Evolutionary conservation across 1,140 invertebrate species (phyloP).

Genomic region (Phortica variegata): DNA sequence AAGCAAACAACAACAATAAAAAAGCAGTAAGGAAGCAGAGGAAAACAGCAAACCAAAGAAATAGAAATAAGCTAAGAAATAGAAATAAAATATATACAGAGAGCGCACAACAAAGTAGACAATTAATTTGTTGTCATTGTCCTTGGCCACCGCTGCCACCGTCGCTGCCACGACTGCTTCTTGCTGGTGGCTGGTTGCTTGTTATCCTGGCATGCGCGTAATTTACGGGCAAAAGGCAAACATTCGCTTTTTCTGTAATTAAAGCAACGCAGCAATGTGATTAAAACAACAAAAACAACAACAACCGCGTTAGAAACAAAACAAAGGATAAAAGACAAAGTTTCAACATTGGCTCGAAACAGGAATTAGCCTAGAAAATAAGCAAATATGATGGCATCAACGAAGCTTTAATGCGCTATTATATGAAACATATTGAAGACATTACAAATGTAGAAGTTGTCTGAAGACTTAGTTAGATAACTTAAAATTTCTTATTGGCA

Average conservation of each 20-base stretch:
- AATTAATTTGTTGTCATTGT: conserved; percentile 48
- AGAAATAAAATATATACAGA: too few relatives aligned
- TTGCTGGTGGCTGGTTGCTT: too few relatives aligned
- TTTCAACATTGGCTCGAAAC: too few relatives aligned
- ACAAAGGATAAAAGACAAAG: too few relatives aligned
- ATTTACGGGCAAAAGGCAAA: conserved; percentile 45
- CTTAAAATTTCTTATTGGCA: conserved; percentile 1
- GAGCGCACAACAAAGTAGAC: conserved; percentile 37
- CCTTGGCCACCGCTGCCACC: conserved; percentile 36
- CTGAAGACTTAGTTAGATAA: neutral
- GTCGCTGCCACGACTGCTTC: too few relatives aligned
- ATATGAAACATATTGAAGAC: conserved; percentile 8
- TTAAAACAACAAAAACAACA: conserved; percentile 4
- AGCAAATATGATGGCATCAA: conserved; percentile 48
- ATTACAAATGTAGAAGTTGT: neutral
- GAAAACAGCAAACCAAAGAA: conserved; percentile 15
- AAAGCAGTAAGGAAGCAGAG: too few relatives aligned
- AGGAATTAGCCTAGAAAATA: conserved; percentile 1
- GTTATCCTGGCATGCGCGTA: conserved; percentile 52
- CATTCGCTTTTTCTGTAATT: too few relatives aligned
- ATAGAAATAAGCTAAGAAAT: conserved; percentile 38
- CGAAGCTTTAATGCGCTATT: conserved; percentile 20
- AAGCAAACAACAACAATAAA: too few relatives aligned
- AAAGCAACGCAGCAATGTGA: conserved; percentile 8
- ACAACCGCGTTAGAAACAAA: too few relatives aligned